These are phyloP conservation scores for Pangasius krempfi DNA, from an alignment of 2,797 vertebrate genomes.

Conservation along the genomic window DNA sequence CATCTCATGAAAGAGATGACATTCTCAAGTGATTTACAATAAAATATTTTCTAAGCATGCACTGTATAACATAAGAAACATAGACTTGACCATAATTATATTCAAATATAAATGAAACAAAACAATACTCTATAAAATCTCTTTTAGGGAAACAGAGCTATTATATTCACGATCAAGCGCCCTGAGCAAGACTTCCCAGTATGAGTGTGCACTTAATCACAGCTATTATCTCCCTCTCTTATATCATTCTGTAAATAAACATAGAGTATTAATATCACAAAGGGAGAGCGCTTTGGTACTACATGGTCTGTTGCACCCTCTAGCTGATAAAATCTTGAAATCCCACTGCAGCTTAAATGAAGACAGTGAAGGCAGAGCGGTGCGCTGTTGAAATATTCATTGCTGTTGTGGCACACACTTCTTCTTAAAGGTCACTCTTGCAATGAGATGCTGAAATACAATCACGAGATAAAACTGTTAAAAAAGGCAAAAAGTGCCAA, in stretches of 20 bases:
- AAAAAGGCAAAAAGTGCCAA: conserved; percentile 31
- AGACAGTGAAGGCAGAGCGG: conserved; percentile 47
- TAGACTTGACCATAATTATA: neutral
- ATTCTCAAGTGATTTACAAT: neutral
- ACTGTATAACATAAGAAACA: neutral
- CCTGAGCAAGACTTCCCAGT: conserved; percentile 51
- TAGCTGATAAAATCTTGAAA: conserved; percentile 61
- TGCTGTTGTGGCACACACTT: conserved; percentile 41
- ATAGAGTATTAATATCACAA: conserved; percentile 54
- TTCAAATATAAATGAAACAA: conserved; percentile 34
- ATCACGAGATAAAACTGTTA: conserved; percentile 37
- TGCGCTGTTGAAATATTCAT: conserved; percentile 55
- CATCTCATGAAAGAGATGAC: neutral
- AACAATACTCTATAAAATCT: conserved; percentile 34
- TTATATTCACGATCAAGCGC: conserved; percentile 52
- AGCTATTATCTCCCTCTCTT: conserved; percentile 53
- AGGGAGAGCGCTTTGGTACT: conserved; percentile 48
- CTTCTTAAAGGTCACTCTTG: conserved; percentile 44
- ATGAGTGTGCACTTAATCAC: conserved; percentile 54
- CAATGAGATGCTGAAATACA: conserved; percentile 44
- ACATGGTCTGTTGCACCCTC: conserved; percentile 62
- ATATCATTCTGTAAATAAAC: conserved; percentile 59
- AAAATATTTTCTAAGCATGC: neutral
- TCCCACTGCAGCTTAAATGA: conserved; percentile 53
- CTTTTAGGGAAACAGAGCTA: conserved; percentile 29